phyloP scores from a whole-genome alignment of 2,888 invertebrate species.

The Papilio elwesi region DNA sequence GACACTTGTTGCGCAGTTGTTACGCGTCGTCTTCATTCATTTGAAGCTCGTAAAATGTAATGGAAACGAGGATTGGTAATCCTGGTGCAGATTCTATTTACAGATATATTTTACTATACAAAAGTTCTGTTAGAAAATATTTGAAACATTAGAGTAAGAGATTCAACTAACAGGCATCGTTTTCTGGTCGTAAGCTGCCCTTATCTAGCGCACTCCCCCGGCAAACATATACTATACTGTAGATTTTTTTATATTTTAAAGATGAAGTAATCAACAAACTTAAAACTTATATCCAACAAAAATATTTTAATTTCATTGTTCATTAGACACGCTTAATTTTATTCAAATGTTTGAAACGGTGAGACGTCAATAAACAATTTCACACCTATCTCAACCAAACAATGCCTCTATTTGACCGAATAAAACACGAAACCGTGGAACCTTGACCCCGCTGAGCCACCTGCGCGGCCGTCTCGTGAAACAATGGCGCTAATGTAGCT shows the following conservation, averaged over 20 bases:
- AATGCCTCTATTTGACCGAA: constrained; percentile 29
- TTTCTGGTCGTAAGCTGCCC: too few relatives aligned
- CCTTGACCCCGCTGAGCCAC: constrained; percentile 35
- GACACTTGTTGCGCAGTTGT: constrained; percentile 45
- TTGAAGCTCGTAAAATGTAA: constrained; percentile 7
- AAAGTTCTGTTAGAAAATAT: background rate
- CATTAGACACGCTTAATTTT: constrained; percentile 14
- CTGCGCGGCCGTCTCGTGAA: constrained; percentile 46
- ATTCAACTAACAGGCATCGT: too few relatives aligned
- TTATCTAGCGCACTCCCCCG: too few relatives aligned
- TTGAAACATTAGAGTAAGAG: background rate
- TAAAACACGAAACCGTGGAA: constrained; percentile 24
- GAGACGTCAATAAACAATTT: constrained; percentile 24
- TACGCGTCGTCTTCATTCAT: constrained; percentile 40
- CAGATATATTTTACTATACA: background rate
- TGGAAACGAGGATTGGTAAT: background rate
- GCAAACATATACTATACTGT: too few relatives aligned
- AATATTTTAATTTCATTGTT: constrained; percentile 8
- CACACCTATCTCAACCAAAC: constrained; percentile 24
- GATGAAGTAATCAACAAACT: constrained; percentile 13
- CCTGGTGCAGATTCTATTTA: background rate
- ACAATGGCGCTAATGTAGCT: constrained; percentile 63
- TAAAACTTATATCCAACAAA: background rate
- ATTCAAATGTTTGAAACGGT: constrained; percentile 21
- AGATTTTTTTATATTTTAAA: background rate